Evolutionary conservation across 2,113 vertebrate species (phyloP).

Genomic region (Alaudala cheleensis): DNA sequence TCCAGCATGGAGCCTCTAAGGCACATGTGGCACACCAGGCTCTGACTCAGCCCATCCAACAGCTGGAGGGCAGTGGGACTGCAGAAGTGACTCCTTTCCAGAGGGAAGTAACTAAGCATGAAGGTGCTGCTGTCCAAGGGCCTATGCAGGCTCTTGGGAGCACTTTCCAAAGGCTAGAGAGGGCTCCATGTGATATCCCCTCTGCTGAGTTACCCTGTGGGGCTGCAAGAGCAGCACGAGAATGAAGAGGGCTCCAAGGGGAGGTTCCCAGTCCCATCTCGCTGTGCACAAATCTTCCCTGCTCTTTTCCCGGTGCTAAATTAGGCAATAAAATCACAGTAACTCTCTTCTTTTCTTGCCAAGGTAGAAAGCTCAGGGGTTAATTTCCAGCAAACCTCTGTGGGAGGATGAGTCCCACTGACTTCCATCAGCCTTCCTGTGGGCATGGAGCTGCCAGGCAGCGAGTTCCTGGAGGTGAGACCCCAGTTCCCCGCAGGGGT

Average conservation of each 20-base stretch:
- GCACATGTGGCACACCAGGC: background rate
- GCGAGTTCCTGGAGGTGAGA: background rate
- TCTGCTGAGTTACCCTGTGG: background rate
- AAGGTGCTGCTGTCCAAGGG: background rate
- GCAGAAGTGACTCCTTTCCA: background rate
- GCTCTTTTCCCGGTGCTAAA: background rate
- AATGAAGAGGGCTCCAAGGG: background rate
- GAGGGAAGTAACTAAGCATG: background rate
- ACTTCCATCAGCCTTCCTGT: background rate
- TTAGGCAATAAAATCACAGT: background rate
- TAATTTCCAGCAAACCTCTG: background rate
- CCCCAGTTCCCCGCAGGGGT: background rate
- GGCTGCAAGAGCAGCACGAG: background rate
- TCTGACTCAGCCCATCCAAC: background rate
- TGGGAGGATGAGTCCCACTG: rapidly evolving
- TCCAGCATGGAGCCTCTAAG: background rate
- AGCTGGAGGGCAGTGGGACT: background rate
- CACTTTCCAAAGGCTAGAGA: background rate
- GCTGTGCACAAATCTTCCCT: background rate
- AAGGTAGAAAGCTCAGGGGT: background rate
- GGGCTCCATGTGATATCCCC: background rate
- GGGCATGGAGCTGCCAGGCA: background rate
- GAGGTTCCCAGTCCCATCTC: background rate
- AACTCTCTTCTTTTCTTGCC: background rate
- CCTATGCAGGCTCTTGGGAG: rapidly evolving